Base-by-base conservation (phyloP, 2,888 invertebrate genomes). In the Eupithecia subfuscata region DNA sequence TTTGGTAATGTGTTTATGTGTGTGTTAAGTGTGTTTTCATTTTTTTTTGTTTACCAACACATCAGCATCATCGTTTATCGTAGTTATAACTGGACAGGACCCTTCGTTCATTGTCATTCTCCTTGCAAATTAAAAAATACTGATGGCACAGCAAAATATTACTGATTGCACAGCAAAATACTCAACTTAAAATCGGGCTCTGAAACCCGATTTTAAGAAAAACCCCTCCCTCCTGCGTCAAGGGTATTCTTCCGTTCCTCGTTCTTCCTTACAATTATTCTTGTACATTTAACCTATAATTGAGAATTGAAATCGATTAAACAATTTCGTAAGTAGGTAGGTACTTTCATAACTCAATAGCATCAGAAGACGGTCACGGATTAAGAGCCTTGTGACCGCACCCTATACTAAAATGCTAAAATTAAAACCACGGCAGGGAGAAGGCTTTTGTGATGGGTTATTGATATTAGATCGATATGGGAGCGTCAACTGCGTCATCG, bases 391-490 rank as follows among this genome's bases (percentile, higher is more conserved):
- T 85, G 16, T 48, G 89, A 89, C 92, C 93, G 87, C 92, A 83
- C 92, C 92, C 88, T 83, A 80, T 80, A 83, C 86, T 90, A 89
- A 89, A 90, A 87, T 88, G 87, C 87, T 88, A 86, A 93, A 93
- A 94, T 94, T 93, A 93, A 94, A 94, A 92, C 87, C 83, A 84
- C 84, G 87, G 89, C 87, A 88, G 84, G 85, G 82, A 85, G 86
- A 89, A 89, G 89, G 88, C 91, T 90, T 92, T 92, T 90, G 90
- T 89, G 92, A 92, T 92, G 88, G 92, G 91, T 92, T 94, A 94
- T 94, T 92, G 92, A 93, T 92, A 92, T 91, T 89, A 88, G 87
- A 86, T 87, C 89, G 90, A 89, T 88, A 88, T 89, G 88, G 91
- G 90, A 84, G 90, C 87, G 90, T 86, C 91, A 82, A 84, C 86